A percentile compares a stretch with the other conserved stretches of the same genome.
Conservation (phyloP, 2,888 invertebrate species). For the Lysandra coridon region DNA sequence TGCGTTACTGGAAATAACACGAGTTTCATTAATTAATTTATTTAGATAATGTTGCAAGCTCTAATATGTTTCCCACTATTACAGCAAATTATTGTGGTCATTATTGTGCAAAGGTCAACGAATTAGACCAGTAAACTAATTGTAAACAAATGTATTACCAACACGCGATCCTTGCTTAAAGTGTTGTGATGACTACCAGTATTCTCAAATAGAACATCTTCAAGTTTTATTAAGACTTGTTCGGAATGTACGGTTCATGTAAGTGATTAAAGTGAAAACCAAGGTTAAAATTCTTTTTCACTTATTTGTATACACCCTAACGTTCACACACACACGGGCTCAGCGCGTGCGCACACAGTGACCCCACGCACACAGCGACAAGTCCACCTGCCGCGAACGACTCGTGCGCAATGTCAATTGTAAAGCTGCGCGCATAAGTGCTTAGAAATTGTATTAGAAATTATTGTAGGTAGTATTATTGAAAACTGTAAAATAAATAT, state of each 20-base stretch:
- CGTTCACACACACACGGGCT: slow-evolving; percentile 46
- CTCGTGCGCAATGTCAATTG: slow-evolving; percentile 75
- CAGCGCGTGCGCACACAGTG: slow-evolving; percentile 51
- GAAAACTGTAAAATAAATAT: too few relatives aligned
- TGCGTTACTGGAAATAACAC: too few relatives aligned
- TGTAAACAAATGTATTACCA: slow-evolving; percentile 14
- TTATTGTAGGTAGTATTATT: neutral
- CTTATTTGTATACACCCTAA: slow-evolving; percentile 38
- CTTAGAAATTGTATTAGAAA: neutral
- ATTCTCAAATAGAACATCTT: neutral
- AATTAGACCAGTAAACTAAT: slow-evolving; percentile 27
- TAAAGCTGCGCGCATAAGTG: slow-evolving; percentile 44
- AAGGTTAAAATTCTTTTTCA: neutral
- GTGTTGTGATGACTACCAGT: neutral
- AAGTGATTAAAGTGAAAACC: neutral
- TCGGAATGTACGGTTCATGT: neutral
- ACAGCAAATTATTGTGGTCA: neutral
- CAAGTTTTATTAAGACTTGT: neutral
- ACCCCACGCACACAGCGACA: slow-evolving; percentile 68
- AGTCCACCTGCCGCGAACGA: slow-evolving; percentile 69
- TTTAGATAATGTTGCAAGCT: slow-evolving; percentile 1
- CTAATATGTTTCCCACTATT: slow-evolving; percentile 11
- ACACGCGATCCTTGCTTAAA: slow-evolving; percentile 14
- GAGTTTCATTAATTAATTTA: too few relatives aligned
- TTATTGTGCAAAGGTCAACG: slow-evolving; percentile 22